These are phyloP conservation scores for Drosophila albomicans DNA, from an alignment of 1,140 invertebrate species.

Conservation along the genomic window DNA sequence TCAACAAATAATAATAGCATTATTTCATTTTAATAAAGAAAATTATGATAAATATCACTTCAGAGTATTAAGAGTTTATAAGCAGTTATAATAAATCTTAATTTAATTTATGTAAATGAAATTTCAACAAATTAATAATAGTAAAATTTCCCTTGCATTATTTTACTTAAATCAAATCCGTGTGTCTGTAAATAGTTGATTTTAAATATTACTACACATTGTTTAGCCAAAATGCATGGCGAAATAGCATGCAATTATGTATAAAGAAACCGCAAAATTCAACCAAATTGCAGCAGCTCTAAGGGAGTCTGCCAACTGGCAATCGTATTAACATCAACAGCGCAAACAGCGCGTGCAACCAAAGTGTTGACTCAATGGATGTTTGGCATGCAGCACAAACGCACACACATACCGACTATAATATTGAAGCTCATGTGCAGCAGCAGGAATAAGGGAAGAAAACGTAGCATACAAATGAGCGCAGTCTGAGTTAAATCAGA, in stretches of 20 bases:
- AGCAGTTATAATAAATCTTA: no score
- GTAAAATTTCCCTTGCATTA: no score
- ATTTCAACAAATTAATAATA: no score
- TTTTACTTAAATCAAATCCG: no score
- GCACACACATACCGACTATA: background rate
- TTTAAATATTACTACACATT: conserved; percentile 22
- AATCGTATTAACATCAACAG: conserved; percentile 32
- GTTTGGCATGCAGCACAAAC: conserved; percentile 13
- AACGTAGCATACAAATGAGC: conserved; percentile 64
- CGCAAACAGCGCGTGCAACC: conserved; percentile 24
- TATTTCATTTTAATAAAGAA: no score
- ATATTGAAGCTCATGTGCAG: background rate
- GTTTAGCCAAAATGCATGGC: conserved; percentile 20
- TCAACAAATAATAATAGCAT: no score
- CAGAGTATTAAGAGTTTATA: no score
- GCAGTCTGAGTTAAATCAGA: conserved; percentile 57
- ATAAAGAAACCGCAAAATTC: conserved; percentile 40
- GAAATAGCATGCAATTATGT: conserved; percentile 66
- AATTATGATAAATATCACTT: no score
- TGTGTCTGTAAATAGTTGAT: background rate
- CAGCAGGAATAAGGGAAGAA: conserved; percentile 23
- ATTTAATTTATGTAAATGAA: no score
- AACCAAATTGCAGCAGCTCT: conserved; percentile 12
- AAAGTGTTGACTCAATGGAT: conserved; percentile 23
- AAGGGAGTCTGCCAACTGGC: conserved; percentile 20